Percentiles rank a stretch among this genome's conserved stretches.
These are phyloP conservation scores for Mionectes macconnelli DNA, from an alignment of 2,113 vertebrate species.

Conservation along the genomic window DNA sequence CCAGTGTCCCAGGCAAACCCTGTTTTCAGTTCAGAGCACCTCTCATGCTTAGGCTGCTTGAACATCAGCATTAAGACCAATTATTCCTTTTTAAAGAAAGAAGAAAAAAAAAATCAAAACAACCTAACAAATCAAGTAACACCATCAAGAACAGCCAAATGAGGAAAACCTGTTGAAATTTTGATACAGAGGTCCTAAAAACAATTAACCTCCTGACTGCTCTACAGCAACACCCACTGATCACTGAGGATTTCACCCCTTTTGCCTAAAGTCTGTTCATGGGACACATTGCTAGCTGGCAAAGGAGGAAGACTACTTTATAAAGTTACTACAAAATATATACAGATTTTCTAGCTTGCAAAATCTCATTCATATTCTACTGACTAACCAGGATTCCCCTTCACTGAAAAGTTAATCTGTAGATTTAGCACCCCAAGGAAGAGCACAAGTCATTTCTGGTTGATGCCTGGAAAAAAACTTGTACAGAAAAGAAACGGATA, in stretches of 20 bases:
- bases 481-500: conserved; percentile 3
- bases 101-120: neutral
- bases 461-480: conserved; percentile 8
- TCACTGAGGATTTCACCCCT: conserved; percentile 25
- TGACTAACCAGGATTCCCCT: neutral
- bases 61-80: neutral
- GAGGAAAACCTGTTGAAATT: neutral
- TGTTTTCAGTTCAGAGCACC: neutral
- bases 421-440: neutral
- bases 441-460: neutral
- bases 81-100: neutral
- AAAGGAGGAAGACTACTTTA: neutral
- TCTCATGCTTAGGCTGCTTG: neutral
- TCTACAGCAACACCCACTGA: conserved; percentile 56
- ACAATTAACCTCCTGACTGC: neutral
- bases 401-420: neutral
- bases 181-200: neutral
- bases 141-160: neutral
- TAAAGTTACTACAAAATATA: neutral
- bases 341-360: neutral
- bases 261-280: neutral
- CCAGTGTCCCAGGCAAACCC: neutral
- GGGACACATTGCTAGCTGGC: neutral
- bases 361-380: neutral
- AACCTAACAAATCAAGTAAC: neutral